Base-by-base conservation (phyloP, 2,113 vertebrate species). In the Oncorhynchus masou region DNA sequence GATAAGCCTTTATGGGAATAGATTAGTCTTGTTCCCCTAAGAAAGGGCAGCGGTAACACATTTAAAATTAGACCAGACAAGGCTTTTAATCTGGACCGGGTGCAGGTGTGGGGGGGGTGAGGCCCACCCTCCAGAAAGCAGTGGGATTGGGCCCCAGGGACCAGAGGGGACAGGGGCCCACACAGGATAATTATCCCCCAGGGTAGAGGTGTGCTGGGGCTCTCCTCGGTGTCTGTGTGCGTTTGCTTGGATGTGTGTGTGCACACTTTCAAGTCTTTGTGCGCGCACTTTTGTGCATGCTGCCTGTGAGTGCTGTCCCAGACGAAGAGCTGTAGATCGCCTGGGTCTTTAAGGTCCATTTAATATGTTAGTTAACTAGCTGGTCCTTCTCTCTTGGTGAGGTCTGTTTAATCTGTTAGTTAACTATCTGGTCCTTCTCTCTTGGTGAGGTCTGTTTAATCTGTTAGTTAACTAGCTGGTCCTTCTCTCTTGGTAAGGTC, bases 21-120 rank as follows among this genome's bases (percentile, higher is more conserved):
- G 90, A 93, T 93, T 85, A 79, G 89, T 92, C 91, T 91, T 88
- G 82, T 80, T 54, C 79, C 68, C 75, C 60, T 22, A 49, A 84
- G 81, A 90, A 92, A 91, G 88, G 90, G 90, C 89, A 88, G 85
- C 78, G 85, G 88, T 90, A 92, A 92, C 91, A 92, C 89, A 92
- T 92, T 93, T 92, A 85, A 92, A 92, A 93, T 92, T 87, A 92
- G 89, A 90, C 82, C 70, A 80, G 79, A 75, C 15, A 34, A 69
- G 80, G 86, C 80, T 90, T 92, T 92, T 93, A 92, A 93, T 93
- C 87, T 90, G 91, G 83, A 74, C 71, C 19, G 81, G 90, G 92
- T 89, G 88, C 93, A 93, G 93, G 91, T 93, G 92, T 72, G 3
- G 57, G 74, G 7, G 2, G 51, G 51, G 15, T 19, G 12, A 31